Evolutionary conservation across 2,797 vertebrate genomes (phyloP), one percentile per base, ranked within the genome.

Genomic region (Pangasius sanitwongsei): DNA sequence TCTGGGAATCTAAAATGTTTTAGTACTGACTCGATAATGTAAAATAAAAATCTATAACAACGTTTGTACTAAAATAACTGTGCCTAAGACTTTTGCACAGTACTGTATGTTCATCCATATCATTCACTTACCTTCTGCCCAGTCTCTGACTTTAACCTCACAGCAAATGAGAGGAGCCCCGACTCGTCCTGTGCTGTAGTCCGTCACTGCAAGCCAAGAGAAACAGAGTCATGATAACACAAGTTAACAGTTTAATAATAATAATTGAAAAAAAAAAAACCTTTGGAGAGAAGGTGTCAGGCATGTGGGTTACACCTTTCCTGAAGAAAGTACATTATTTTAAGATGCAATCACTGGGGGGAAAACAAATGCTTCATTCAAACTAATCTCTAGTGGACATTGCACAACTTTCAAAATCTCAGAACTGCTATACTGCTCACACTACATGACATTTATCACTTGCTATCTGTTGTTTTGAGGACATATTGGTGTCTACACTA

Each of bases 141-240:
- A 99, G 93, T 99, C 97, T 92, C 97, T 94, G 41, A 99, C 93
- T 93, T 96, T 96, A 91, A 99, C 93, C 95, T 99, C 99, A 92
- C 98, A 98, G 94, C 98, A 99, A 91, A 97, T 96, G 25, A 99
- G 97, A 89, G 99, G 98, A 41, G 98, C 97, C 85, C 99, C 99
- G n/a, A 99, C 99, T 88, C 97, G 96, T 65, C 98, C 98, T 1
- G 99, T 99, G 92, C 97, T 99, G 92, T 97, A 96, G 93, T 99
- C 98, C 0, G 89, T 91, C 83, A 97, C 97, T 97, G 92, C 53
- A 90, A 28, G 82, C 20, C 80, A 86, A 81, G 55, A 83, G 0
- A 86, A 83, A 87, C 8, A 89, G 12, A 80, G 75, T 18, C 74
- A 6, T 16, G 0, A 34, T 55, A 11, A 34, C 59, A 85, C 20